Conservation (phyloP, 1,140 invertebrate species). For the Metaphire vulgaris region DNA sequence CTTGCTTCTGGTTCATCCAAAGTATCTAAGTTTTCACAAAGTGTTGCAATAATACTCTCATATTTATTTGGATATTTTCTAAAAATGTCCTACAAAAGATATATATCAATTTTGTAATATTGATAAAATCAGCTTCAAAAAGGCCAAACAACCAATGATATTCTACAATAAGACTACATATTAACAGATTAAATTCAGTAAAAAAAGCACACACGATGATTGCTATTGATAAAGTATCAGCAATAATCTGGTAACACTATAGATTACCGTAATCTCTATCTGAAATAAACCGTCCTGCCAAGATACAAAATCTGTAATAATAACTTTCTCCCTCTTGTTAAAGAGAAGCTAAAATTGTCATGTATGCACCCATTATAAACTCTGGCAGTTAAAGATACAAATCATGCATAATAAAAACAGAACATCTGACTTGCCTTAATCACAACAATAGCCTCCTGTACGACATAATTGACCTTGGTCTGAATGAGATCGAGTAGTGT, state of each 20-base stretch:
- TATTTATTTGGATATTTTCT: slow-evolving; percentile 99
- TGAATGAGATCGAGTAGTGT: slow-evolving; percentile 98
- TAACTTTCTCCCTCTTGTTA: too few relatives aligned
- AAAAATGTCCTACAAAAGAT: slow-evolving; percentile 77
- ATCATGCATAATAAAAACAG: not conserved
- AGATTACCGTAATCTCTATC: too few relatives aligned
- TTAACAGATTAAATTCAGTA: not conserved
- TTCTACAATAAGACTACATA: not conserved
- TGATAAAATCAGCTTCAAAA: too few relatives aligned
- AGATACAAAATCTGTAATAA: too few relatives aligned
- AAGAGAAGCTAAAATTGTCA: too few relatives aligned
- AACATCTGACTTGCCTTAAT: slow-evolving; percentile 69
- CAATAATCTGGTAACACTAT: too few relatives aligned
- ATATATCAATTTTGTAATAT: too few relatives aligned
- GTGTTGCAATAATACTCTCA: slow-evolving; percentile 97
- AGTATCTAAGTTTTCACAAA: slow-evolving; percentile 98
- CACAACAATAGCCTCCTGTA: slow-evolving; percentile 99
- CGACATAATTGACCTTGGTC: slow-evolving; percentile 99
- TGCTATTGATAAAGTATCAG: not conserved
- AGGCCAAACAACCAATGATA: too few relatives aligned
- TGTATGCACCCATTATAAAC: not conserved
- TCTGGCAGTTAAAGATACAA: not conserved
- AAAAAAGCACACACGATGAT: not conserved
- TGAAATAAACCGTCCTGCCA: too few relatives aligned
- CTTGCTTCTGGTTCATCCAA: slow-evolving; percentile 94